A percentile compares a stretch with the other conserved stretches of the same genome.
phyloP scores from a whole-genome alignment of 2,113 vertebrate genomes.

The Mesembrinibis cayennensis region DNA sequence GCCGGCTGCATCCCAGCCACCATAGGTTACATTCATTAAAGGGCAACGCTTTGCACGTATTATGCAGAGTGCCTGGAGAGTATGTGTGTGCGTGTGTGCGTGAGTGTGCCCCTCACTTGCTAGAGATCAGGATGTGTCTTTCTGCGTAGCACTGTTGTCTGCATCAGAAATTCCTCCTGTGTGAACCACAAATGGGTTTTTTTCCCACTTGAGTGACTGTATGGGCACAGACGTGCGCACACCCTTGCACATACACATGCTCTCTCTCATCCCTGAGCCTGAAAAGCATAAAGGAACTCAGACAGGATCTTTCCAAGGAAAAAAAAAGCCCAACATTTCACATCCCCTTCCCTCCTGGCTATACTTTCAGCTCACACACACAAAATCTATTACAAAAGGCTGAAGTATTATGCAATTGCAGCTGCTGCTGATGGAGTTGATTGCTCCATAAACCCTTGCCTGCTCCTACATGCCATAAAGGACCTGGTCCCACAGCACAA shows the following conservation, averaged over 20 bases:
- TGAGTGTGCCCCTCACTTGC: background rate
- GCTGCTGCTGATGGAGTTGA: background rate
- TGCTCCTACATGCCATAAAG: background rate
- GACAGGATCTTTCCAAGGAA: background rate
- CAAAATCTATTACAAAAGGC: slow-evolving; percentile 13
- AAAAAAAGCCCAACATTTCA: background rate
- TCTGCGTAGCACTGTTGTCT: slow-evolving; percentile 30
- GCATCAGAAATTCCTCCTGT: slow-evolving; percentile 55
- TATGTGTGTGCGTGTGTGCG: slow-evolving; percentile 29
- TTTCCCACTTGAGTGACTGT: slow-evolving; percentile 53
- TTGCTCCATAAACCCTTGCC: background rate
- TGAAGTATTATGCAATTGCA: background rate
- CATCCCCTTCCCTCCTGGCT: background rate
- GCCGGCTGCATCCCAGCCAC: slow-evolving; percentile 39
- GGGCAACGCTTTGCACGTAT: slow-evolving; percentile 6
- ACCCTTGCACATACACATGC: background rate
- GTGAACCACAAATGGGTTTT: slow-evolving; percentile 2
- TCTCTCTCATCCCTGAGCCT: background rate
- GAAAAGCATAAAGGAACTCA: slow-evolving; percentile 36
- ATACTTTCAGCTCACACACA: background rate
- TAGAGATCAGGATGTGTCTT: slow-evolving; percentile 50
- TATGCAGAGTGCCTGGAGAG: background rate
- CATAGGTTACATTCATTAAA: slow-evolving; percentile 35
- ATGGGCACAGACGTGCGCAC: background rate
- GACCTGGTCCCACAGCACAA: background rate